Evolutionary conservation across 2,797 vertebrate genomes (phyloP).

Genomic region (Aeoliscus strigatus): DNA sequence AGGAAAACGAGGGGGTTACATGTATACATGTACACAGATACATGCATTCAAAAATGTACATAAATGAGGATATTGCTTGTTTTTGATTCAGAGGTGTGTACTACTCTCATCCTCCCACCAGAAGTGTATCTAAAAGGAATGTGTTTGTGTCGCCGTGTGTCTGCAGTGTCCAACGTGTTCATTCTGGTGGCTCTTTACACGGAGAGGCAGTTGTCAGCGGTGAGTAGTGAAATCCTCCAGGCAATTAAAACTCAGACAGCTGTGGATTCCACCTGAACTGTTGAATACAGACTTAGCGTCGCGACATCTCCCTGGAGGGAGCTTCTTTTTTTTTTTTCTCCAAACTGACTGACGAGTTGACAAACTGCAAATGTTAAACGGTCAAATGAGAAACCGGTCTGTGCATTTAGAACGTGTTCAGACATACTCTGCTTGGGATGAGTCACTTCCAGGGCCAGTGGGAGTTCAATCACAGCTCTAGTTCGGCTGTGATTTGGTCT

Average conservation of each 20-base stretch:
- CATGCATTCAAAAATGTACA: too few relatives aligned
- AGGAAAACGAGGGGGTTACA: too few relatives aligned
- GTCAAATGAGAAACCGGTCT: slow-evolving; percentile 40
- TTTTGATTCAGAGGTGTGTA: too few relatives aligned
- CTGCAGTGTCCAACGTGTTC: slow-evolving; percentile 74
- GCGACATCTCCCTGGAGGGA: slow-evolving; percentile 25
- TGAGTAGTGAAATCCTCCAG: slow-evolving; percentile 49
- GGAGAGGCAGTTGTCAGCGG: slow-evolving; percentile 75
- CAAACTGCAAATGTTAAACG: slow-evolving; percentile 37
- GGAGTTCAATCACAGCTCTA: too few relatives aligned
- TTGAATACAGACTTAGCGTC: slow-evolving; percentile 28
- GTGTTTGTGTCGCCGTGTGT: slow-evolving; percentile 32
- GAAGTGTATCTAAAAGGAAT: too few relatives aligned
- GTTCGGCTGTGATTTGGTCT: too few relatives aligned
- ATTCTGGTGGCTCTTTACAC: slow-evolving; percentile 74
- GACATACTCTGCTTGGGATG: slow-evolving; percentile 25
- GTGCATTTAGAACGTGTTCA: slow-evolving; percentile 37
- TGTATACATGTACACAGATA: too few relatives aligned
- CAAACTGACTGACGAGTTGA: slow-evolving; percentile 33
- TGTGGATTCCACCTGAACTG: slow-evolving; percentile 22
- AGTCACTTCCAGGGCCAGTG: slow-evolving; percentile 8
- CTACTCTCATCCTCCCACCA: too few relatives aligned
- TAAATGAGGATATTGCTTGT: too few relatives aligned
- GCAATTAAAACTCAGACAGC: slow-evolving; percentile 6
- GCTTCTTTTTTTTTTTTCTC: slow-evolving; percentile 36